These are phyloP conservation scores for Drosophila truncata DNA, from an alignment of 1,140 invertebrate species.

Conservation along the genomic window DNA sequence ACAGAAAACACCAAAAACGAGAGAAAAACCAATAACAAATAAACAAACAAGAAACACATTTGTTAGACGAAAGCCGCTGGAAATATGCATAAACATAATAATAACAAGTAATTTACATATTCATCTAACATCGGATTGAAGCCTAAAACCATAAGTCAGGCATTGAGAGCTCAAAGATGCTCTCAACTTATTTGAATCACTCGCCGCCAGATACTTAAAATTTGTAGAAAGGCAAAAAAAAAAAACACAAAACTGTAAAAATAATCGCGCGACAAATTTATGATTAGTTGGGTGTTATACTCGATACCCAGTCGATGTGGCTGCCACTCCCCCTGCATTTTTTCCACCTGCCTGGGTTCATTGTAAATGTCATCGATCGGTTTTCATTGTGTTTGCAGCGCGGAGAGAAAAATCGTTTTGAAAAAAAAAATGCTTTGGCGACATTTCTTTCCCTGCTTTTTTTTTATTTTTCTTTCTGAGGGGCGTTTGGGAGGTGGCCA, in stretches of 20 bases:
- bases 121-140: constrained; percentile 64
- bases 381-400: constrained; percentile 35
- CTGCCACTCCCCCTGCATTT: constrained; percentile 24
- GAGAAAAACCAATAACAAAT: constrained; percentile 41
- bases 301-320: not conserved
- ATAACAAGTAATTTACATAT: constrained; percentile 81
- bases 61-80: constrained; percentile 50
- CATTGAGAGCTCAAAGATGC: constrained; percentile 20
- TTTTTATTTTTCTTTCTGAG: constrained; percentile 8
- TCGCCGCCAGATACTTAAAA: constrained; percentile 55
- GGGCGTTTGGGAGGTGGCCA: constrained; percentile 40
- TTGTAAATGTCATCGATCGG: constrained; percentile 61
- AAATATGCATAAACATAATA: constrained; percentile 81
- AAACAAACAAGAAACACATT: constrained; percentile 54
- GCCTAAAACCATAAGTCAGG: constrained; percentile 75
- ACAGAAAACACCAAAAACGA: not conserved
- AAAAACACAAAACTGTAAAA: constrained; percentile 67
- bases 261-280: constrained; percentile 82
- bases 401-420: constrained; percentile 58
- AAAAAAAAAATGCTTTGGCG: constrained; percentile 65
- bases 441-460: constrained; percentile 33
- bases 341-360: constrained; percentile 29
- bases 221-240: constrained; percentile 53
- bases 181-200: constrained; percentile 37
- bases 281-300: constrained; percentile 63